Evolutionary conservation across 1,140 invertebrate species (phyloP).

Genomic region (Nymphalis io): DNA sequence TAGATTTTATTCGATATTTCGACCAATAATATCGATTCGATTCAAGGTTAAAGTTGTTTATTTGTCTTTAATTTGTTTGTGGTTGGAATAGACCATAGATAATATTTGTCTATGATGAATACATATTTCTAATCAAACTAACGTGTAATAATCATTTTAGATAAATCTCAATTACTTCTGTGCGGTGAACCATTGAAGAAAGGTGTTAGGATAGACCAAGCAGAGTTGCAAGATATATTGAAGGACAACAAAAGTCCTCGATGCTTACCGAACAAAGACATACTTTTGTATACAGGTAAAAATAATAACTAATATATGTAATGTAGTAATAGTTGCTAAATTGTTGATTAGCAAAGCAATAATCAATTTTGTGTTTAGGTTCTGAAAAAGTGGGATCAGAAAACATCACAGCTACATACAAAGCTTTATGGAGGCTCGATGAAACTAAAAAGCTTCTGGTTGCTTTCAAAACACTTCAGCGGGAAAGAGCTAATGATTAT

Average conservation of each 20-base stretch:
- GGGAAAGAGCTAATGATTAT: conserved; percentile 80
- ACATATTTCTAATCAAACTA: too few relatives aligned
- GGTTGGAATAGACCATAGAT: too few relatives aligned
- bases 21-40: too few relatives aligned
- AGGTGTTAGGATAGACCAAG: conserved; percentile 74
- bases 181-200: conserved; percentile 80
- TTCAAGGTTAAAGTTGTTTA: too few relatives aligned
- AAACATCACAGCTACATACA: conserved; percentile 83
- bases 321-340: too few relatives aligned
- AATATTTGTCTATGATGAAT: too few relatives aligned
- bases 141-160: conserved; percentile 73
- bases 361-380: conserved; percentile 60
- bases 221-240: conserved; percentile 72
- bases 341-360: too few relatives aligned
- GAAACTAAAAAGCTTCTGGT: conserved; percentile 87
- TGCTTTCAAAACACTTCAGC: conserved; percentile 88
- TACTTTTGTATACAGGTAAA: conserved; percentile 83
- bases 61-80: too few relatives aligned
- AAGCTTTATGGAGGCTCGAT: conserved; percentile 85
- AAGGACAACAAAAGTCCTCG: conserved; percentile 77
- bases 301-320: background rate
- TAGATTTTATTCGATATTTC: too few relatives aligned
- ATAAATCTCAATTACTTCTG: conserved; percentile 87
- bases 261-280: conserved; percentile 83
- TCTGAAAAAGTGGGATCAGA: conserved; percentile 82